Base-by-base conservation (phyloP, 1,140 invertebrate species). In the Drosophila yakuba region DNA sequence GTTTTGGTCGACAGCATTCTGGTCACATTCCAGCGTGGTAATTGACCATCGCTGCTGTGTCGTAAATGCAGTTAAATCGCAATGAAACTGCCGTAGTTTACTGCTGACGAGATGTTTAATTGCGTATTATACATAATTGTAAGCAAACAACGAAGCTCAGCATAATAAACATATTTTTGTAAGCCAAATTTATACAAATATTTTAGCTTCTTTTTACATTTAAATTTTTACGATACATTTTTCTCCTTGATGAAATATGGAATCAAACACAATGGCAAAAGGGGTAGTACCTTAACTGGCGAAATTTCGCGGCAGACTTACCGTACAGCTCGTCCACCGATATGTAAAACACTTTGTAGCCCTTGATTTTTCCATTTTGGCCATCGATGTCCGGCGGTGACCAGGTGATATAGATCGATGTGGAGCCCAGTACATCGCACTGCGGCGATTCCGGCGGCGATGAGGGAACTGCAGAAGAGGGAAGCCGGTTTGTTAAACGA, bases 401-500 rank as follows among this genome's bases (percentile, higher is more conserved):
- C 97, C 97, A 98, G 17, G 96, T 95, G 52, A 98, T 95, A 85
- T 96, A 95, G 54, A 98, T 94, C 64, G 95, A 97, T 92, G 97
- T 95, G 14, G 97, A 97, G 76, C 95, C 96, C 25, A 96, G 93
- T 7, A 96, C 96, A 44, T 95, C 94, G 83, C 96, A 97, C 48
- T 95, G 94, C 3, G 97, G 94, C 69, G 96, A 95, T 75, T 96
- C 96, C 3, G 97, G 97, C 23, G 97, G 96, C 36, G 95, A 94
- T 78, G 96, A 96, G 17, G 97, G 97, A 0, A 96, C 96, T 96
- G 92, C 1, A 58, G 28, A 8, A 43, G 25, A 55, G 38, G 43
- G 17, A 20, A 38, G 60, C 8, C 67, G 51, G 72, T 78, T 83
- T 88, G 78, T 80, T 74, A 80, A 88, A 88, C 74, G 76, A 50